These are phyloP conservation scores for Oceanites oceanicus DNA, from an alignment of 2,113 vertebrate species.

Conservation along the genomic window DNA sequence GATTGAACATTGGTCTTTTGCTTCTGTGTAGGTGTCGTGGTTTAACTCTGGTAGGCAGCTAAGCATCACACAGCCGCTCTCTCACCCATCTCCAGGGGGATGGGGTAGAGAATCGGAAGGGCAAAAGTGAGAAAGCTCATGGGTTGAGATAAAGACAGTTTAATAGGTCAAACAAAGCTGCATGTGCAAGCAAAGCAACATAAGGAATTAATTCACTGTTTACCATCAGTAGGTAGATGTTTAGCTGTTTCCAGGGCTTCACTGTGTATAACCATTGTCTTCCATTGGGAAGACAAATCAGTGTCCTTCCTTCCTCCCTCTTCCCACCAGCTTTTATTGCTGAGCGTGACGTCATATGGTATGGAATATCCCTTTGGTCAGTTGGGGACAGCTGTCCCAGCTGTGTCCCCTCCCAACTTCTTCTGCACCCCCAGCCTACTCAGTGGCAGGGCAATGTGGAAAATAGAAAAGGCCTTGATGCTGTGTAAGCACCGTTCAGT, in stretches of 20 bases:
- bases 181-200: neutral
- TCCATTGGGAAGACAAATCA: neutral
- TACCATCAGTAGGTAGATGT: neutral
- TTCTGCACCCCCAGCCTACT: neutral
- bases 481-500: neutral
- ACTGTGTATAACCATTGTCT: fast-evolving
- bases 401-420: neutral
- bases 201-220: neutral
- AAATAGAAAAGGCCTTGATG: neutral
- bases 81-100: no score
- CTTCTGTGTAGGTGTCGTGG: neutral
- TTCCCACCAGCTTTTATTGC: neutral
- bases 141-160: neutral
- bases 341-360: neutral
- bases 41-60: neutral
- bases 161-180: neutral
- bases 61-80: neutral
- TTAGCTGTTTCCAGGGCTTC: neutral
- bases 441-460: fast-evolving
- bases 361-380: neutral
- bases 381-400: neutral
- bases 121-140: neutral
- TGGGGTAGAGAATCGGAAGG: no score
- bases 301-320: fast-evolving
- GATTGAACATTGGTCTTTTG: neutral